These are phyloP conservation scores for Steinernema khuongi DNA, from an alignment of 1,140 invertebrate genomes.

Conservation along the genomic window DNA sequence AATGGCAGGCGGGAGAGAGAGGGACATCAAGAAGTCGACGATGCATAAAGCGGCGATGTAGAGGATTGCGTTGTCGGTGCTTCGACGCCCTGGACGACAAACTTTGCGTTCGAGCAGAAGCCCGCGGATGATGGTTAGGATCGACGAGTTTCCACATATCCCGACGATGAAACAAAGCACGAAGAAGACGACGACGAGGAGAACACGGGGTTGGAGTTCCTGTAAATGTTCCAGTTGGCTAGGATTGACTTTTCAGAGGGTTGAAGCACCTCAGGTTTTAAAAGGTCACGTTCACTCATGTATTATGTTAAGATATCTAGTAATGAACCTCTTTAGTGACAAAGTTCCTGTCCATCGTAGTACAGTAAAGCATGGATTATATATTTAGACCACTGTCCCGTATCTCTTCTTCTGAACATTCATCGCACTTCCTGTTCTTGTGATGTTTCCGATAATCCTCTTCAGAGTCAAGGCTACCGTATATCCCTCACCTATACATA, in stretches of 20 bases:
- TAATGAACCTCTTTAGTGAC: no score
- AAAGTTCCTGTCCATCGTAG: no score
- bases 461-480: no score
- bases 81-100: constrained; percentile 14
- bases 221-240: constrained; percentile 30
- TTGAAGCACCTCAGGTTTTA: background rate
- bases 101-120: constrained; percentile 46
- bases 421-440: no score
- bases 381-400: no score
- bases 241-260: background rate
- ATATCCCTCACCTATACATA: no score
- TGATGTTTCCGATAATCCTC: no score
- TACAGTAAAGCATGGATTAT: no score
- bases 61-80: constrained; percentile 53
- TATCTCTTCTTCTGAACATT: no score
- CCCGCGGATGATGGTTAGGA: constrained; percentile 54
- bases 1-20: constrained; percentile 56
- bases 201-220: constrained; percentile 54
- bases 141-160: constrained; percentile 55
- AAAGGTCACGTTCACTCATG: no score
- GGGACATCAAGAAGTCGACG: constrained; percentile 54
- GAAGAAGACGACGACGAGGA: constrained; percentile 55
- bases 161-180: constrained; percentile 57
- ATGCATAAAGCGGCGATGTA: constrained; percentile 55
- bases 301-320: no score